Evolutionary conservation across 2,888 invertebrate genomes (phyloP).

Genomic region (Amaurobius ferox): DNA sequence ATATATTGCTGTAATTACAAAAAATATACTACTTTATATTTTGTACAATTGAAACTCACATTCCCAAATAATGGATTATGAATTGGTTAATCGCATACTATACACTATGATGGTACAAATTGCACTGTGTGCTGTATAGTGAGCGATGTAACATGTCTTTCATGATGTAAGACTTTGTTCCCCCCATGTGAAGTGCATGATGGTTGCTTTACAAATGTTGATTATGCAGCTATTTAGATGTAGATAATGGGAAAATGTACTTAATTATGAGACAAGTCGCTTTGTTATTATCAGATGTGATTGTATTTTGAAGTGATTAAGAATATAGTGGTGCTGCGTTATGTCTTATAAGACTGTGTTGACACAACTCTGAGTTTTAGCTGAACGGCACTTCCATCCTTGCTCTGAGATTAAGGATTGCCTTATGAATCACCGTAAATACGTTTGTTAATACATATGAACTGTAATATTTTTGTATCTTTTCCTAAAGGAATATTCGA

Average conservation of each 20-base stretch:
- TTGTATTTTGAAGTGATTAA: slow-evolving; percentile 14
- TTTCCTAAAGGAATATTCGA: slow-evolving; percentile 56
- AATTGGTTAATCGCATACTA: too few species aligned
- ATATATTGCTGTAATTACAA: too few species aligned
- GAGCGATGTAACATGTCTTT: background rate
- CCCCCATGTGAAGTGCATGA: background rate
- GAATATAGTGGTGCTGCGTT: slow-evolving; percentile 60
- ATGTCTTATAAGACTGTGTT: slow-evolving; percentile 35
- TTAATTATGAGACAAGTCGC: background rate
- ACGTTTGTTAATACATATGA: slow-evolving; percentile 69
- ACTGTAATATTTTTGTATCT: slow-evolving; percentile 72
- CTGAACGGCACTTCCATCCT: slow-evolving; percentile 63
- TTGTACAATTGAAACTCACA: too few species aligned
- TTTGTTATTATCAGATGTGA: slow-evolving; percentile 8
- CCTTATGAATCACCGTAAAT: slow-evolving; percentile 64
- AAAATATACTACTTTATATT: too few species aligned
- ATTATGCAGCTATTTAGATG: slow-evolving; percentile 4
- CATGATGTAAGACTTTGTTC: background rate
- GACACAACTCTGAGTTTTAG: slow-evolving; percentile 45
- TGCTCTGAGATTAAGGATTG: slow-evolving; percentile 61
- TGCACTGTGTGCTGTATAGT: too few species aligned
- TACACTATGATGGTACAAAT: too few species aligned
- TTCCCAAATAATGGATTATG: too few species aligned
- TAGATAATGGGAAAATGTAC: background rate
- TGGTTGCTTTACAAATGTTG: background rate